Base-by-base conservation (phyloP, 1,140 invertebrate species). In the Platyura marginata region DNA sequence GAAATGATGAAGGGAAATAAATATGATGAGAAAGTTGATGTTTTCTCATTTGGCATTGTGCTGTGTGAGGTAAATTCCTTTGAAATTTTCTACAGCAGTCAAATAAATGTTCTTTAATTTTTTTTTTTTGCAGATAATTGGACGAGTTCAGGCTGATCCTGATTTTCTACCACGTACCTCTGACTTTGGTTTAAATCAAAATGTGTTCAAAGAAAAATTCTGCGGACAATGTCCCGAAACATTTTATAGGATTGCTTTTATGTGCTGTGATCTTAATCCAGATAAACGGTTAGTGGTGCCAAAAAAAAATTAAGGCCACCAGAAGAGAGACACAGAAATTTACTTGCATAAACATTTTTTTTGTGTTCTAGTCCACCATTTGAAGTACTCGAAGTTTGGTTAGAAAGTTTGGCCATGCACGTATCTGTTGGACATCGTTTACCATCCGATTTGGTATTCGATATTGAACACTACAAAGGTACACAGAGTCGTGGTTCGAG, bases 1-100 rank as follows among this genome's bases (percentile, higher is more conserved):
- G 93, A 97, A 64, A 94, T 94, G 81, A 89, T 97, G 77, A 88
- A 86, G 59, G 91, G 89, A 20, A 81, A 90, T 48, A 86, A 87
- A 50, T 97, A 97, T 59, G 87, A 96, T 61, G 90, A 96, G 60
- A 91, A 94, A 66, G 90, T 95, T 13, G 93, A 97, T 61, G 79
- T 97, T 43, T 97, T 96, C 62, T 95, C 91, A 21, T 95, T 91
- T 66, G 92, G 93, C 4, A 94, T 97, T 38, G 83, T 97, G 44
- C 65, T 95, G 4, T 95, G 91, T 60, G 93, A 97, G 72, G 83
- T 91, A 56, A 69, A 56, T 44, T 11, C 8, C 6, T n/a, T 18
- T 34, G 3, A 6, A 35, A 43, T 22, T 18, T 41, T 41, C 23
- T 10, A 19, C 5, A 37, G 15, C 8, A 37, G 35, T 9, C 6